These are phyloP conservation scores for Drosophila oshimai DNA, from an alignment of 1,140 invertebrate genomes.

Conservation along the genomic window DNA sequence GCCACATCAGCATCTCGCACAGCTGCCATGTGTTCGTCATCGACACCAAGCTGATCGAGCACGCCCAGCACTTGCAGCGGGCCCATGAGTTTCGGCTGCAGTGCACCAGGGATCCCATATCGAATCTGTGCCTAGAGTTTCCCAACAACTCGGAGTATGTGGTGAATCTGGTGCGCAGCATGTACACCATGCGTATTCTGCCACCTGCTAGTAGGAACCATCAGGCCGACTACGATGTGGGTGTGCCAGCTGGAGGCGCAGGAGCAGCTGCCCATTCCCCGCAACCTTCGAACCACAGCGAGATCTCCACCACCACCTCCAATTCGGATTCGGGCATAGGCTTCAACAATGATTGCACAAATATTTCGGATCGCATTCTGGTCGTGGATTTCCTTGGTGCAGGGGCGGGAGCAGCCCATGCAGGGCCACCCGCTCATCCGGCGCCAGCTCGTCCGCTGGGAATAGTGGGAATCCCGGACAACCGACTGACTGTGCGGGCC, in stretches of 20 bases:
- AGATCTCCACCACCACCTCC: constrained; percentile 92
- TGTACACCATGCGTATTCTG: constrained; percentile 85
- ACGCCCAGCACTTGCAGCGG: constrained; percentile 89
- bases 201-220: constrained; percentile 66
- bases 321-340: constrained; percentile 98
- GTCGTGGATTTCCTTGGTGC: constrained; percentile 89
- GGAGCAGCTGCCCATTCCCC: constrained; percentile 87
- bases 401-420: constrained; percentile 13
- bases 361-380: constrained; percentile 91
- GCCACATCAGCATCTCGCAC: constrained; percentile 86
- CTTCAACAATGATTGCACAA: constrained; percentile 92
- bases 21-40: constrained; percentile 98
- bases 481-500: constrained; percentile 84
- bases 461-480: constrained; percentile 66
- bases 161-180: constrained; percentile 88
- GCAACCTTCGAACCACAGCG: constrained; percentile 91
- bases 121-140: constrained; percentile 92
- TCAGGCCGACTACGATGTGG: constrained; percentile 42
- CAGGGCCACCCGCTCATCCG: constrained; percentile 19
- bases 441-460: constrained; percentile 53
- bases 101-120: constrained; percentile 89
- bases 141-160: constrained; percentile 94
- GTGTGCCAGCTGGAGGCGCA: neutral
- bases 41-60: constrained; percentile 92
- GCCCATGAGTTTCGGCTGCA: constrained; percentile 90